phyloP scores from a whole-genome alignment of 2,113 vertebrate genomes.

The Tylochromis polylepis region DNA sequence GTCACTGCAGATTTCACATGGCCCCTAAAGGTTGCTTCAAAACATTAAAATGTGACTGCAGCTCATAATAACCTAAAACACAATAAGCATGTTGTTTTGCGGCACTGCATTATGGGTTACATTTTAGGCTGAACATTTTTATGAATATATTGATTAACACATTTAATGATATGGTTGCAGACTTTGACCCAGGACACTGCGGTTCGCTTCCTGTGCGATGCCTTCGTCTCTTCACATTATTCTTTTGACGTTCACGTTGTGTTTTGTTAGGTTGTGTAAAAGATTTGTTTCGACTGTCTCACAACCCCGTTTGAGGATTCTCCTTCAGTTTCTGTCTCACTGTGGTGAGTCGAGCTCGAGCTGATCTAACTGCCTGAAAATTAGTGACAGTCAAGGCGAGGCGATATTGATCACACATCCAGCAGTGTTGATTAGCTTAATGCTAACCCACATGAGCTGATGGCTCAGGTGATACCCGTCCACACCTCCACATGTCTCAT shows the following conservation, averaged over 20 bases:
- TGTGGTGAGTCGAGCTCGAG: not conserved
- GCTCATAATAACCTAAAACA: not conserved
- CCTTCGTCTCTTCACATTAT: fast-evolving
- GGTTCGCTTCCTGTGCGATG: not conserved
- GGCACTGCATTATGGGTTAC: not conserved
- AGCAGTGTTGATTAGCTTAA: not conserved
- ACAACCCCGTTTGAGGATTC: not conserved
- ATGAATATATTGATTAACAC: not conserved
- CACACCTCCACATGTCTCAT: not conserved
- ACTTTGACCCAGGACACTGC: not conserved
- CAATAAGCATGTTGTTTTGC: fast-evolving
- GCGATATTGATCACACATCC: not conserved
- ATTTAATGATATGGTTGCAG: not conserved
- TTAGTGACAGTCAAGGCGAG: not conserved
- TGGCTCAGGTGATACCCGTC: not conserved
- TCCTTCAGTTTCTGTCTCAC: not conserved
- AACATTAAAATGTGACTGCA: not conserved
- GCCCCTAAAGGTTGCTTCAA: not conserved
- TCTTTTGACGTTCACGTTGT: not conserved
- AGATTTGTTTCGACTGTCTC: not conserved
- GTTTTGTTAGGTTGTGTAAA: not conserved
- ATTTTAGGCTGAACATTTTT: not conserved
- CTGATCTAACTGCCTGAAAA: not conserved
- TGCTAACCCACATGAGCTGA: not conserved
- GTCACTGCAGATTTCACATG: not conserved